Percentiles rank a stretch among this genome's conserved stretches.
phyloP scores from a whole-genome alignment of 2,888 invertebrate genomes.

The Drosophila picticornis region DNA sequence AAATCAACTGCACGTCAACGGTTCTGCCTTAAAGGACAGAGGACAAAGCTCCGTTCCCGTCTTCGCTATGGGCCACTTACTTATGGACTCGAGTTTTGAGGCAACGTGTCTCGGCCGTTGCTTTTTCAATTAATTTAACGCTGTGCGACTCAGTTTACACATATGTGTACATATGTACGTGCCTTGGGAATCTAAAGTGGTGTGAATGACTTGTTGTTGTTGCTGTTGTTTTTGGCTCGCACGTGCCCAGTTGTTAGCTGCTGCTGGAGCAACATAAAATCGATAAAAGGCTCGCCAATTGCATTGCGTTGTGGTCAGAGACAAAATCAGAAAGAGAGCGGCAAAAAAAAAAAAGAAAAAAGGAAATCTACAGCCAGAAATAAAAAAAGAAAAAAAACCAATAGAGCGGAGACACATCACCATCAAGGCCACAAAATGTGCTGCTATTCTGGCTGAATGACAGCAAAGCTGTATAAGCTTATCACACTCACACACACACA shows the following conservation, averaged over 20 bases:
- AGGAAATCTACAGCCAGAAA: neutral
- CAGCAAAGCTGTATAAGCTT: conserved; percentile 30
- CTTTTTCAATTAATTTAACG: conserved; percentile 62
- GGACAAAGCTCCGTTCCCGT: neutral
- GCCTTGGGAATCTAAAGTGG: conserved; percentile 38
- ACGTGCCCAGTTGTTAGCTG: conserved; percentile 57
- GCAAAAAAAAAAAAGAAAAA: neutral
- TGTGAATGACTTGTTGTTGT: conserved; percentile 68
- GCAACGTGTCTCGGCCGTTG: conserved; percentile 51
- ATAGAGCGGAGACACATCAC: conserved; percentile 27
- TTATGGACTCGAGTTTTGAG: conserved; percentile 41
- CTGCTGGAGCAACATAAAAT: conserved; percentile 41
- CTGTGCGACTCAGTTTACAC: conserved; percentile 43
- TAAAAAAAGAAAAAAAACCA: neutral
- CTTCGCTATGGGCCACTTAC: conserved; percentile 50
- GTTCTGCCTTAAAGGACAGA: conserved; percentile 21
- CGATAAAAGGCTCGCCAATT: conserved; percentile 73
- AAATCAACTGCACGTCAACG: conserved; percentile 49
- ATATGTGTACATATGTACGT: conserved; percentile 10
- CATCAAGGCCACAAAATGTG: conserved; percentile 53
- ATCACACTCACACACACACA: conserved; percentile 1
- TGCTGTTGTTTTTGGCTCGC: conserved; percentile 47
- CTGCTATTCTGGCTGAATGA: conserved; percentile 12
- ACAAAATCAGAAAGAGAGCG: neutral
- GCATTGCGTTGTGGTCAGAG: conserved; percentile 58